These are phyloP conservation scores for Apoderus coryli DNA, from an alignment of 2,888 invertebrate genomes.

Conservation along the genomic window DNA sequence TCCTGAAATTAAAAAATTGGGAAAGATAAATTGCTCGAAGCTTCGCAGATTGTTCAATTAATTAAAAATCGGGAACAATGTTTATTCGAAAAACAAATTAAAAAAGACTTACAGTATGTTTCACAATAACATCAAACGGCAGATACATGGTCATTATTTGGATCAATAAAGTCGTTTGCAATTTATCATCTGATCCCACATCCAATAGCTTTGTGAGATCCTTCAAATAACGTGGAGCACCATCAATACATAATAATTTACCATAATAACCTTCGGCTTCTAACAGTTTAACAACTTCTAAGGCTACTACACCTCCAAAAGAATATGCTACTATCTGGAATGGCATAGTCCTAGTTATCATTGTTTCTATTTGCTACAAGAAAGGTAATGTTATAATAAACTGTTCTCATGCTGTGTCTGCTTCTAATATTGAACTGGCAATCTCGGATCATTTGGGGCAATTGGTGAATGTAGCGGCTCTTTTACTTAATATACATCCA, in stretches of 20 bases:
- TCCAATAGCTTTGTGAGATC: conserved; percentile 34
- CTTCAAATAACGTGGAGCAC: conserved; percentile 51
- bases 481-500: too few relatives aligned
- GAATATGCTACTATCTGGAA: conserved; percentile 89
- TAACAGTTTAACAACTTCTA: conserved; percentile 60
- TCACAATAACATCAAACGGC: conserved; percentile 32
- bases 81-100: too few relatives aligned
- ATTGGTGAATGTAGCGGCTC: too few relatives aligned
- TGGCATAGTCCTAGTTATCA: too few relatives aligned
- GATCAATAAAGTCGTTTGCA: conserved; percentile 39
- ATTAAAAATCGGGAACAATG: too few relatives aligned
- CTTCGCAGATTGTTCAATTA: too few relatives aligned
- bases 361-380: too few relatives aligned
- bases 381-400: too few relatives aligned
- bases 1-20: conserved; percentile 18
- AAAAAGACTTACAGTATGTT: conserved; percentile 25
- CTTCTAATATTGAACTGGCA: too few relatives aligned
- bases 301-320: conserved; percentile 62
- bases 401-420: too few relatives aligned
- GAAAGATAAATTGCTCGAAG: too few relatives aligned
- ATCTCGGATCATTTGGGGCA: too few relatives aligned
- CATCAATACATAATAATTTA: conserved; percentile 61
- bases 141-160: conserved; percentile 34
- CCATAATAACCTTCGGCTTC: conserved; percentile 53
- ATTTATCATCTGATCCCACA: conserved; percentile 32